Conservation (phyloP, 2,797 vertebrate genomes). For the Sebastes matsubarae region DNA sequence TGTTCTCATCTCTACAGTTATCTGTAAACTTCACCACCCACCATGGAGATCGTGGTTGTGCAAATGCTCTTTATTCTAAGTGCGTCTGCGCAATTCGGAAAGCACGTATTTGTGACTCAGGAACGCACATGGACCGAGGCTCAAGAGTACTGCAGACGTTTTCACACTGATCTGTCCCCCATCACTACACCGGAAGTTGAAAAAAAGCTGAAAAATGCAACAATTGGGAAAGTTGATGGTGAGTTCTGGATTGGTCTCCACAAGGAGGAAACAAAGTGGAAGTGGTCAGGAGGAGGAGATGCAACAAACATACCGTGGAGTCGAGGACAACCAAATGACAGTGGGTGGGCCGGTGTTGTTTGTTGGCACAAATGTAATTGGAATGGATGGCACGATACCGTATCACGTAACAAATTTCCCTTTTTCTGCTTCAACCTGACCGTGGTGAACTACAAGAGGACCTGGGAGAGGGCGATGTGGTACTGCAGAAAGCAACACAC, state of each 20-base stretch:
- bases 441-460: not conserved
- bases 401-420: rapidly evolving
- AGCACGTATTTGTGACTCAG: not conserved
- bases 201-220: not conserved
- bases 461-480: not conserved
- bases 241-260: constrained; percentile 12
- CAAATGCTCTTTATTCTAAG: not conserved
- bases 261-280: not conserved
- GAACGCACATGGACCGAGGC: rapidly evolving
- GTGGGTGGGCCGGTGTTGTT: rapidly evolving
- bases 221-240: not conserved
- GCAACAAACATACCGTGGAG: not conserved
- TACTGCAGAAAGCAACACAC: not conserved
- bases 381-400: not conserved
- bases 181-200: not conserved
- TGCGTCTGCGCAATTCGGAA: not conserved
- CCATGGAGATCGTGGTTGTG: constrained; percentile 14
- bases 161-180: constrained; percentile 30
- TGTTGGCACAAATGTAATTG: rapidly evolving
- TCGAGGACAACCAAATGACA: rapidly evolving
- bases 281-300: constrained; percentile 24
- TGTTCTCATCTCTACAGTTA: not conserved
- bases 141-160: not conserved
- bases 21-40: not conserved
- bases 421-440: constrained; percentile 26